A percentile compares a stretch with the other conserved stretches of the same genome.
phyloP scores from a whole-genome alignment of 2,113 vertebrate genomes.

The Tapirus terrestris region DNA sequence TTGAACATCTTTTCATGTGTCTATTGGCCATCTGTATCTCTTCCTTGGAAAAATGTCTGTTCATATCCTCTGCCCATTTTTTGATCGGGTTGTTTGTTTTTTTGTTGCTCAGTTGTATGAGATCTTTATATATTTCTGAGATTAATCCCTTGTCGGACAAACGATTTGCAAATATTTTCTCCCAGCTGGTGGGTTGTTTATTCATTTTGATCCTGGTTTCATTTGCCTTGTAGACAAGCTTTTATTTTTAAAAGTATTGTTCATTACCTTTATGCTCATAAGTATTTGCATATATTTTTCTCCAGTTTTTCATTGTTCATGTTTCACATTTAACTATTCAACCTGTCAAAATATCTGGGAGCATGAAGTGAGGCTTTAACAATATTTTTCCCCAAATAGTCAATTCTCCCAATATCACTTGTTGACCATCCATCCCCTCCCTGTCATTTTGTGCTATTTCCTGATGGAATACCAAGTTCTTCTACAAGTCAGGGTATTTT shows the following conservation, averaged over 20 bases:
- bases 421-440: background rate
- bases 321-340: background rate
- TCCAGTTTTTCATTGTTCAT: background rate
- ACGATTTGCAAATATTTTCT: too few species aligned
- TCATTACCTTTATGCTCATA: background rate
- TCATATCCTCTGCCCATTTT: too few species aligned
- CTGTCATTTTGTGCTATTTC: background rate
- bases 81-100: too few species aligned
- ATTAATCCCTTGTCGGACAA: too few species aligned
- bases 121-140: too few species aligned
- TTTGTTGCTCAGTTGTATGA: too few species aligned
- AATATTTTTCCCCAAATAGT: background rate
- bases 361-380: background rate
- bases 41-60: too few species aligned
- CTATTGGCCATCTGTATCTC: too few species aligned
- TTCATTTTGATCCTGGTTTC: too few species aligned
- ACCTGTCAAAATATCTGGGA: background rate
- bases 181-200: too few species aligned
- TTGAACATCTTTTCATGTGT: too few species aligned
- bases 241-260: background rate
- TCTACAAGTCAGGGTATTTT: background rate
- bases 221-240: too few species aligned
- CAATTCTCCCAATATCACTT: background rate
- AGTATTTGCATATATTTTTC: background rate
- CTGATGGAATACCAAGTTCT: background rate